Base-by-base conservation (phyloP, 2,888 invertebrate genomes). In the Augiades crinisus region DNA sequence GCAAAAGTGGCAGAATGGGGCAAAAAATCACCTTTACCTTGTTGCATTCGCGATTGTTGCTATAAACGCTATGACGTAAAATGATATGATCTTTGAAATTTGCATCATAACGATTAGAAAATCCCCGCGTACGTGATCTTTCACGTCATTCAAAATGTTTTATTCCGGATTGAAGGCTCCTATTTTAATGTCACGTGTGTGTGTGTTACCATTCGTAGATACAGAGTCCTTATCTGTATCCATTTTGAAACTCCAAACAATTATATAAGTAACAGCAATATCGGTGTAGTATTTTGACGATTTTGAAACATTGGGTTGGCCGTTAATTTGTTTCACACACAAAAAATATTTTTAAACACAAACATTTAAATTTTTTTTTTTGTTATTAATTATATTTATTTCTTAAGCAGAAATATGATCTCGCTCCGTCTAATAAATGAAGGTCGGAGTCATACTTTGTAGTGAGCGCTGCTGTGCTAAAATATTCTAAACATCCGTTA, bases 1-100 rank as follows among this genome's bases (percentile, higher is more conserved):
- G 40, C 17, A 49, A 49, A 33, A 49, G 34, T 41, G n/a, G n/a
- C n/a, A n/a, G n/a, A n/a, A n/a, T n/a, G 34, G 33, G 24, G 38
- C 41, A 49, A 49, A 47, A 49, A 41, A 41, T 41, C 24, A 34
- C 31, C 47, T 49, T 49, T 49, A 49, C 49, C 49, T 41, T 27
- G 34, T 41, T 47, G 37, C 38, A 47, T 38, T 49, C 8, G 16
- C 33, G 13, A 49, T 41, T 7, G 38, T 40, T 22, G 14, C 12
- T 30, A 22, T 31, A 22, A 21, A 12, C 21, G 31, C 40, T 12
- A 24, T 49, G 49, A 49, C 49, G 41, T 49, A 41, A 40, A 17
- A 41, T 12, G 33, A 12, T 41, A 34, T 24, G 34, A 41, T 41
- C 41, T 49, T 49, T 49, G 41, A 41, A 41, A 41, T 49, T 49